Conservation (phyloP, 1,140 invertebrate species). For the Brachionus koreanus region DNA sequence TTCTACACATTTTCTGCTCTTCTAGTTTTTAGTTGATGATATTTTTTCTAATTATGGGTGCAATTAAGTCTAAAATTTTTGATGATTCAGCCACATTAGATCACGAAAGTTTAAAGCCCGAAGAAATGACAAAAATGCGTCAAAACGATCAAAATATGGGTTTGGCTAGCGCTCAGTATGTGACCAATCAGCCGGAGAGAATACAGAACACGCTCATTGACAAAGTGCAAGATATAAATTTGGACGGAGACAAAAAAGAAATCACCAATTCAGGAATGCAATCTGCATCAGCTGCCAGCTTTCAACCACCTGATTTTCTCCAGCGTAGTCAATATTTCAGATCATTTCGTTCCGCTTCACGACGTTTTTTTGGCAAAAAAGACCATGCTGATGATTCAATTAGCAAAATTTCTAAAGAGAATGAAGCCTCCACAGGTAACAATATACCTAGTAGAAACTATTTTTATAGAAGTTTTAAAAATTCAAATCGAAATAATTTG, state of each 20-base stretch:
- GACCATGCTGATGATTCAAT: not conserved
- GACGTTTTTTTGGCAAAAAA: constrained; percentile 35
- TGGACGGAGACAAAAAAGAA: not conserved
- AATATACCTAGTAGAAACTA: constrained; percentile 14
- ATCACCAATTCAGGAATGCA: not conserved
- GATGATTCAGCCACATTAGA: constrained; percentile 36
- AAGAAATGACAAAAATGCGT: not conserved
- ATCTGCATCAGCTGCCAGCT: constrained; percentile 5
- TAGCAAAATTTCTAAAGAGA: not conserved
- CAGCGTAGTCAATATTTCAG: constrained; percentile 29
- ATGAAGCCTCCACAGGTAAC: not conserved
- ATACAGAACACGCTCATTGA: not conserved
- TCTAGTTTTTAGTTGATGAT: not conserved
- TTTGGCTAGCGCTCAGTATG: not conserved
- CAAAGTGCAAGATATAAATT: constrained; percentile 6
- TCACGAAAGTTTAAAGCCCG: not conserved
- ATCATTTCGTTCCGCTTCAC: constrained; percentile 44
- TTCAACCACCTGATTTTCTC: constrained; percentile 29
- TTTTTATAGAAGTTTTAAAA: constrained; percentile 43
- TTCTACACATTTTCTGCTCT: constrained; percentile 11
- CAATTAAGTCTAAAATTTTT: constrained; percentile 32
- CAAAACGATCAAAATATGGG: not conserved
- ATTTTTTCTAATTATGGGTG: constrained; percentile 28
- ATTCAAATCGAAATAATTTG: constrained; percentile 12
- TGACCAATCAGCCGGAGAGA: constrained; percentile 14